A percentile compares a stretch with the other conserved stretches of the same genome.
phyloP scores from a whole-genome alignment of 2,113 vertebrate species.

The Callithrix jacchus region DNA sequence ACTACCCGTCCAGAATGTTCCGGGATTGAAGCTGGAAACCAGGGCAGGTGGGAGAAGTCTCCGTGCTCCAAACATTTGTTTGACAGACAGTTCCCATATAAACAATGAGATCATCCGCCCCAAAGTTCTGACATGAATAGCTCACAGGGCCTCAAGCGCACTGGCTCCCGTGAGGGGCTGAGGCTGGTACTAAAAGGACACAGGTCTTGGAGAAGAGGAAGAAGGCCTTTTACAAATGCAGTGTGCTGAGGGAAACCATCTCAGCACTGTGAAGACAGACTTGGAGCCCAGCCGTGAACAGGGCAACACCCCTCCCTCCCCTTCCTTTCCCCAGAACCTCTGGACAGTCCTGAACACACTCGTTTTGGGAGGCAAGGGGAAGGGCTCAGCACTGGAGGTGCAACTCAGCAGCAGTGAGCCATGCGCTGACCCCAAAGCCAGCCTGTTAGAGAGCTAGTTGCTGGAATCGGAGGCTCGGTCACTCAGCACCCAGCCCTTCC shows the following conservation, averaged over 20 bases:
- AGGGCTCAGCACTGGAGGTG: rapidly evolving
- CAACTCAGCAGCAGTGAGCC: rapidly evolving
- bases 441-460: neutral
- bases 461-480: neutral
- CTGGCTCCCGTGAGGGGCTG: neutral
- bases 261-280: neutral
- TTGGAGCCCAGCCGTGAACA: neutral
- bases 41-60: neutral
- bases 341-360: rapidly evolving
- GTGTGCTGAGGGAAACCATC: neutral
- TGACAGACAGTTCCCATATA: rapidly evolving
- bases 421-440: neutral
- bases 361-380: neutral
- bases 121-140: neutral
- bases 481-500: neutral
- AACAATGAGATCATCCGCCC: neutral
- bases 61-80: no score
- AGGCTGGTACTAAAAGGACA: neutral
- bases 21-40: neutral
- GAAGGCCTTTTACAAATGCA: neutral
- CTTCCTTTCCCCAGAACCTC: neutral
- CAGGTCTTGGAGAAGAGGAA: neutral
- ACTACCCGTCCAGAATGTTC: no score
- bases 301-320: neutral
- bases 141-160: rapidly evolving